Evolutionary conservation across 92 coral and sea anemone genomes (phyloP).

Genomic region (Parazoanthus swiftii): DNA sequence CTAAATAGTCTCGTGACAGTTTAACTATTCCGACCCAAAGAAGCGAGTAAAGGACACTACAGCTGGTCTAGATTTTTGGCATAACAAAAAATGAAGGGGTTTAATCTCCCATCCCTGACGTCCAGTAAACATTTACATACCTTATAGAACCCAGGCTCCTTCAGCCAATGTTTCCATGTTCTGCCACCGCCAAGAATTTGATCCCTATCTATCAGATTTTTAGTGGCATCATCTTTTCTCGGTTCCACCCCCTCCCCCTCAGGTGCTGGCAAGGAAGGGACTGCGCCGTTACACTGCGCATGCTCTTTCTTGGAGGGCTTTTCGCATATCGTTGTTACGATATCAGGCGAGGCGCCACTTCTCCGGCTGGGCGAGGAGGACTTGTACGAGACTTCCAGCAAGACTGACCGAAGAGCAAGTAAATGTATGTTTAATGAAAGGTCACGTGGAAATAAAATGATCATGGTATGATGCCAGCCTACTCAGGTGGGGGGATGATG

Average conservation of each 20-base stretch:
- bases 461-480: no score
- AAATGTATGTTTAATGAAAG: background rate
- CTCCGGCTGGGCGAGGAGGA: conserved; percentile 45
- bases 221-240: background rate
- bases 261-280: conserved; percentile 12
- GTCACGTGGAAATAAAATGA: no score
- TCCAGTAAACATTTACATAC: conserved; percentile 20
- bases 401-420: conserved; percentile 13
- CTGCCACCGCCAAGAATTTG: conserved; percentile 28
- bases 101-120: background rate
- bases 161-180: conserved; percentile 71
- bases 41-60: no score
- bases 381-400: conserved; percentile 43
- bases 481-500: no score
- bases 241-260: background rate
- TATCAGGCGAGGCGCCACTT: conserved; percentile 53
- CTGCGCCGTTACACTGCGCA: conserved; percentile 37
- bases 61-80: no score
- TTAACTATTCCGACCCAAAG: no score
- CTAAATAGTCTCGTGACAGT: no score
- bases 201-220: conserved; percentile 10
- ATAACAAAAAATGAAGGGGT: background rate
- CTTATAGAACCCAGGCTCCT: conserved; percentile 69
- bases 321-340: conserved; percentile 49
- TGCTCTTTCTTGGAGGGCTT: conserved; percentile 34